These are phyloP conservation scores for Suillia variegata DNA, from an alignment of 2,888 invertebrate species.

Conservation along the genomic window DNA sequence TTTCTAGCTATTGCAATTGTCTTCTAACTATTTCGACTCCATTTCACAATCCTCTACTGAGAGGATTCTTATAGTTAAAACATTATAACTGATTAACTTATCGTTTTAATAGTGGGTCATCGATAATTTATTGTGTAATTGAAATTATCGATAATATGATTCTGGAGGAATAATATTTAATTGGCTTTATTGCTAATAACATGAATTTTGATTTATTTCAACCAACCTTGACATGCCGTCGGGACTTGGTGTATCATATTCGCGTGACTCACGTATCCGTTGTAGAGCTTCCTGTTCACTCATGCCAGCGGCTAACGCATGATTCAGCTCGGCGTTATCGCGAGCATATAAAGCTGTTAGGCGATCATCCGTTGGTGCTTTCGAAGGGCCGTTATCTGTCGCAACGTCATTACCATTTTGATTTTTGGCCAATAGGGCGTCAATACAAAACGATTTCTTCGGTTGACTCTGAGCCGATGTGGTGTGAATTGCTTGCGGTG, in stretches of 20 bases:
- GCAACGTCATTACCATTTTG: constrained; percentile 51
- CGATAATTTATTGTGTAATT: too few species aligned
- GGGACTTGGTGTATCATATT: constrained; percentile 60
- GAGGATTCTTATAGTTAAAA: too few species aligned
- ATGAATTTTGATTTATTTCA: neutral
- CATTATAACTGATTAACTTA: too few species aligned
- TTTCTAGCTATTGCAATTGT: too few species aligned
- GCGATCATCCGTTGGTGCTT: constrained; percentile 34
- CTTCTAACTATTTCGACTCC: too few species aligned
- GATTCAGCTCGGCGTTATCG: constrained; percentile 44
- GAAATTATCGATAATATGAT: too few species aligned
- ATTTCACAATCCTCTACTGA: too few species aligned
- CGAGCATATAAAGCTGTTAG: constrained; percentile 48
- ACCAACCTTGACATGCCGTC: constrained; percentile 61
- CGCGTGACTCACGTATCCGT: constrained; percentile 56
- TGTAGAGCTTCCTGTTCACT: constrained; percentile 58
- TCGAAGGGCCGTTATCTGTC: constrained; percentile 6
- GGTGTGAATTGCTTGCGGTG: constrained; percentile 19
- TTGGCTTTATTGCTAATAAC: neutral
- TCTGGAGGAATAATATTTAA: neutral
- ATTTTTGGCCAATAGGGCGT: constrained; percentile 78
- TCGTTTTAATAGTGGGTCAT: too few species aligned
- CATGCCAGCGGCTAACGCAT: constrained; percentile 46
- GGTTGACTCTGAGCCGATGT: constrained; percentile 43
- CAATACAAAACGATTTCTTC: constrained; percentile 88